A percentile compares a stretch with the other conserved stretches of the same genome.
These are phyloP conservation scores for Heterotilapia buettikoferi DNA, from an alignment of 2,113 vertebrate genomes.

Conservation along the genomic window DNA sequence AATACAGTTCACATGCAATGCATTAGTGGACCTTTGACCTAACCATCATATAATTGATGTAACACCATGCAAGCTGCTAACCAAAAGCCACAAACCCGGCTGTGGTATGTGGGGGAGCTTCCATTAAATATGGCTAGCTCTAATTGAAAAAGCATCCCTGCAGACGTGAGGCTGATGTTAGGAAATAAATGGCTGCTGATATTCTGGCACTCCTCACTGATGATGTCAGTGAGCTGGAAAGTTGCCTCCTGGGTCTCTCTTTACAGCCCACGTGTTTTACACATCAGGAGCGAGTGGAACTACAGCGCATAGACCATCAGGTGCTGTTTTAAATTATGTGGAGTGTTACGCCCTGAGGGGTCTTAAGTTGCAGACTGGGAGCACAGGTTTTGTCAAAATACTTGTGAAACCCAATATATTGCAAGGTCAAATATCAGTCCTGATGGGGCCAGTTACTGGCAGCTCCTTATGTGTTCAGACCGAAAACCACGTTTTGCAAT, in stretches of 20 bases:
- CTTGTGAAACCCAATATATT: background rate
- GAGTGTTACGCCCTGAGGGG: background rate
- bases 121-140: background rate
- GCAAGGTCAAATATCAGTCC: background rate
- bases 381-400: background rate
- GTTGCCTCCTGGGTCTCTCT: background rate
- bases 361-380: background rate
- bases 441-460: background rate
- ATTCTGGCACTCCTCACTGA: background rate
- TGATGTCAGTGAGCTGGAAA: background rate
- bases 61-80: background rate
- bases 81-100: background rate
- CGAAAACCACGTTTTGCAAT: background rate
- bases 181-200: background rate
- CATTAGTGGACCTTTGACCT: background rate
- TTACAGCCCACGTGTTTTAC: constrained; percentile 33
- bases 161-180: background rate
- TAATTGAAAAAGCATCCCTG: background rate
- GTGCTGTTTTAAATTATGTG: background rate
- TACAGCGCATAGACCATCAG: background rate
- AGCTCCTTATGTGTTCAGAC: background rate
- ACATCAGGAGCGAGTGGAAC: background rate
- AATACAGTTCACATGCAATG: background rate
- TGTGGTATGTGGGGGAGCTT: background rate
- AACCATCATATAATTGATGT: background rate